These are phyloP conservation scores for Myotis myotis DNA, from an alignment of 2,797 vertebrate genomes.

Conservation along the genomic window DNA sequence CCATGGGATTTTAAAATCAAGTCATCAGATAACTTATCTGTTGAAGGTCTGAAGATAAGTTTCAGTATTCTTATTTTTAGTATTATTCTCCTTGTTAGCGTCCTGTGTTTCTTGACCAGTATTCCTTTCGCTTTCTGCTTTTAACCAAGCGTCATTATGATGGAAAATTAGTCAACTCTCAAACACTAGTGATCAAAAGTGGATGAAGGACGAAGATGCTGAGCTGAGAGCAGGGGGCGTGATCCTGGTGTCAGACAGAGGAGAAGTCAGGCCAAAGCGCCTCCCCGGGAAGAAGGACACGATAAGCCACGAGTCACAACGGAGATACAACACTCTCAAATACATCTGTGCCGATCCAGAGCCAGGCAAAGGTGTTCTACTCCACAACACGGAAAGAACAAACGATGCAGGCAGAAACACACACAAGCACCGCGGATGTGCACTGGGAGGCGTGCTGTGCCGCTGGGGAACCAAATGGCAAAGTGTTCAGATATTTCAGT, in stretches of 20 bases:
- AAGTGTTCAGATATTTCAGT: neutral
- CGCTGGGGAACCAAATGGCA: neutral
- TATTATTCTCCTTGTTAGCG: neutral
- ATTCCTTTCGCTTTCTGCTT: neutral
- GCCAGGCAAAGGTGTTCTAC: neutral
- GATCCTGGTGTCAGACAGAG: neutral
- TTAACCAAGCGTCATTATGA: neutral
- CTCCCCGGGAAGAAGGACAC: accelerated
- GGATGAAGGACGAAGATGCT: neutral
- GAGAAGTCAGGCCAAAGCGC: neutral
- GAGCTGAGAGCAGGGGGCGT: neutral
- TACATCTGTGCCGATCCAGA: too few species aligned
- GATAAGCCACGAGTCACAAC: accelerated
- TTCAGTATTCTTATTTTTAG: neutral
- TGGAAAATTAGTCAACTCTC: neutral
- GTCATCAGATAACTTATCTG: neutral
- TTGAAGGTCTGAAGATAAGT: neutral
- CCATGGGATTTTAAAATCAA: neutral
- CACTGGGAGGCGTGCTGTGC: neutral
- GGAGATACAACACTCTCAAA: too few species aligned
- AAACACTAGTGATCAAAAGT: neutral
- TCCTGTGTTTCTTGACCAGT: neutral
- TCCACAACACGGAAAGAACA: too few species aligned
- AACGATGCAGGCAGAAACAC: neutral
- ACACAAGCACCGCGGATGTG: too few species aligned